Conservation (phyloP, 2,113 vertebrate species). For the Melanerpes formicivorus region DNA sequence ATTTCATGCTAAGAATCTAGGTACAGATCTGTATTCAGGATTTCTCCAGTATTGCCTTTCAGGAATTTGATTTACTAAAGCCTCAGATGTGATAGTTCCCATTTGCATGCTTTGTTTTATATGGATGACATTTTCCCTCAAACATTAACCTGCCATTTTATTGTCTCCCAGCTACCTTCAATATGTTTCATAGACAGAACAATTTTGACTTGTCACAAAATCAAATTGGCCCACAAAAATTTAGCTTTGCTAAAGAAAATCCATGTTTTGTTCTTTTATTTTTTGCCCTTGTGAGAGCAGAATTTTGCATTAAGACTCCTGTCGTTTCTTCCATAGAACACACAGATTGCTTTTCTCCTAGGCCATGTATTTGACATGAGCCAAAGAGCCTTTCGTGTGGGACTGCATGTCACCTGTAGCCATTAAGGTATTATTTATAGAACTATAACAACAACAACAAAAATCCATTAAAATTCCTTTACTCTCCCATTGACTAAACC, state of each 20-base stretch:
- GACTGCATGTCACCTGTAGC: not conserved
- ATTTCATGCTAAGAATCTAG: constrained; percentile 20
- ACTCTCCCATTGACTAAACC: not conserved
- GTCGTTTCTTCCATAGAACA: not conserved
- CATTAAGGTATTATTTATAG: not conserved
- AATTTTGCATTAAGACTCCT: not conserved
- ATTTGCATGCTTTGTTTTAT: constrained; percentile 54
- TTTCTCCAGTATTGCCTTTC: constrained; percentile 63
- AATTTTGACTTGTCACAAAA: constrained; percentile 43
- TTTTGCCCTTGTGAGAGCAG: not conserved
- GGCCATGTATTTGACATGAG: not conserved
- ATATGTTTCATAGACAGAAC: constrained; percentile 1
- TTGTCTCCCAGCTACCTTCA: constrained; percentile 26
- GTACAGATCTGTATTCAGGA: constrained; percentile 28
- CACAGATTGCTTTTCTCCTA: not conserved
- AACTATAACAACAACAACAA: not conserved
- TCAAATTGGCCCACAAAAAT: constrained; percentile 11
- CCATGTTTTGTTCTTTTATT: not conserved
- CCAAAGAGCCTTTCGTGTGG: not conserved
- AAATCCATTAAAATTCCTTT: not conserved
- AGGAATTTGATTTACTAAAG: constrained; percentile 62
- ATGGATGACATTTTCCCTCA: constrained; percentile 65
- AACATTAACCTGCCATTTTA: constrained; percentile 64
- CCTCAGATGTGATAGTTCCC: constrained; percentile 23
- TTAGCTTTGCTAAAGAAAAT: not conserved